Evolutionary conservation across 2,888 invertebrate species (phyloP).

Genomic region (Leptura quadrifasciata): DNA sequence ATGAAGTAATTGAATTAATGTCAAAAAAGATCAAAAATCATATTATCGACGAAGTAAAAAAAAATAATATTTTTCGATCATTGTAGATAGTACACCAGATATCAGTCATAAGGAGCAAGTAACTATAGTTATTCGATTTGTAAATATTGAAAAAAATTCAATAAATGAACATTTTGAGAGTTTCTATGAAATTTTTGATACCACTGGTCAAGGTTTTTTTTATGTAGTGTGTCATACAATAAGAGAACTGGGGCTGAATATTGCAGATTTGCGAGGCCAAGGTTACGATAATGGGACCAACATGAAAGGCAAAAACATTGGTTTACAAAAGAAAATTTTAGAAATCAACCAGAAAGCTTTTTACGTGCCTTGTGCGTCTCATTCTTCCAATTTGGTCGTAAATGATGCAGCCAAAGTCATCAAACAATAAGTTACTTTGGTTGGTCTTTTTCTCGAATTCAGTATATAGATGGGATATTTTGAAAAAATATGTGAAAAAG

Average conservation of each 20-base stretch:
- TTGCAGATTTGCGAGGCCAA: conserved; percentile 52
- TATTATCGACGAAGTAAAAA: conserved; percentile 21
- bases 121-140: conserved; percentile 60
- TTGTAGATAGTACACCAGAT: conserved; percentile 55
- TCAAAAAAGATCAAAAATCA: conserved; percentile 6
- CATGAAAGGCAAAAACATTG: conserved; percentile 51
- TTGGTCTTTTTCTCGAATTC: background rate
- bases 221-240: conserved; percentile 49
- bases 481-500: conserved; percentile 35
- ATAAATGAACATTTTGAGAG: conserved; percentile 20
- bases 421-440: no score
- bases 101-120: conserved; percentile 64
- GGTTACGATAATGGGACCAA: conserved; percentile 58
- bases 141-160: conserved; percentile 48
- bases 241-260: conserved; percentile 32
- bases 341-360: conserved; percentile 52
- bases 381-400: conserved; percentile 56
- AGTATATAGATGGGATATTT: conserved; percentile 48
- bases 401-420: conserved; percentile 53
- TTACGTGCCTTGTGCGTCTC: conserved; percentile 57
- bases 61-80: conserved; percentile 61
- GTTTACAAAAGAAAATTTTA: conserved; percentile 52
- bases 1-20: conserved; percentile 6
- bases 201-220: conserved; percentile 57
- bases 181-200: conserved; percentile 44